Evolutionary conservation across 2,113 vertebrate genomes (phyloP).

Genomic region (Solea senegalensis): DNA sequence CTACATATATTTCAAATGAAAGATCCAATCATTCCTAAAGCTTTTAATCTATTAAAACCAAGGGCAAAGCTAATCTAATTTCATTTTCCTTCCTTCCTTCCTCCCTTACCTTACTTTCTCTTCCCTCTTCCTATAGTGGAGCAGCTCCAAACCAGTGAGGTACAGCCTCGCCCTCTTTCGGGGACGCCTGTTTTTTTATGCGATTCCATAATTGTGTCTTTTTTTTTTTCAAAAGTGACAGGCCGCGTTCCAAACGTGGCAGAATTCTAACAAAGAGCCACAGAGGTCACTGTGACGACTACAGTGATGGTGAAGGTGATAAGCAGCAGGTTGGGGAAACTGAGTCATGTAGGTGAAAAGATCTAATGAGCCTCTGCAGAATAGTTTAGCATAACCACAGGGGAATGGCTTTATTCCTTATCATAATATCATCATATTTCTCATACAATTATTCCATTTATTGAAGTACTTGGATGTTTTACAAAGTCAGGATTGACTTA

Average conservation of each 20-base stretch:
- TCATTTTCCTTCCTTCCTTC: conserved; percentile 22
- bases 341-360: no score
- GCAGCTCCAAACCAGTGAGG: conserved; percentile 47
- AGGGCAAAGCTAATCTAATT: conserved; percentile 72
- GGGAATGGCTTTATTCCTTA: background rate
- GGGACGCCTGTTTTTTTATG: conserved; percentile 46
- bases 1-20: conserved; percentile 65
- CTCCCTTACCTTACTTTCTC: background rate
- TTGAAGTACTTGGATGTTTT: background rate
- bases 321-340: no score
- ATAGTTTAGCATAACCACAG: background rate
- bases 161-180: conserved; percentile 46
- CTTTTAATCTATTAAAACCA: conserved; percentile 79
- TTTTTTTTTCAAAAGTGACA: conserved; percentile 3
- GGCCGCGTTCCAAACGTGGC: conserved; percentile 43
- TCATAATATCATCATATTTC: no score
- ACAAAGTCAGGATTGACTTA: background rate
- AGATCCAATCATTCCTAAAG: conserved; percentile 71
- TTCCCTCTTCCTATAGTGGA: conserved; percentile 15
- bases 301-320: no score
- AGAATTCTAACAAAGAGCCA: background rate
- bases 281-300: background rate
- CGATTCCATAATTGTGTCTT: conserved; percentile 50
- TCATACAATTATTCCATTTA: background rate
- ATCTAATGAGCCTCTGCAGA: no score